Conservation (phyloP, 2,797 vertebrate genomes). For the Etheostoma perlongum region DNA sequence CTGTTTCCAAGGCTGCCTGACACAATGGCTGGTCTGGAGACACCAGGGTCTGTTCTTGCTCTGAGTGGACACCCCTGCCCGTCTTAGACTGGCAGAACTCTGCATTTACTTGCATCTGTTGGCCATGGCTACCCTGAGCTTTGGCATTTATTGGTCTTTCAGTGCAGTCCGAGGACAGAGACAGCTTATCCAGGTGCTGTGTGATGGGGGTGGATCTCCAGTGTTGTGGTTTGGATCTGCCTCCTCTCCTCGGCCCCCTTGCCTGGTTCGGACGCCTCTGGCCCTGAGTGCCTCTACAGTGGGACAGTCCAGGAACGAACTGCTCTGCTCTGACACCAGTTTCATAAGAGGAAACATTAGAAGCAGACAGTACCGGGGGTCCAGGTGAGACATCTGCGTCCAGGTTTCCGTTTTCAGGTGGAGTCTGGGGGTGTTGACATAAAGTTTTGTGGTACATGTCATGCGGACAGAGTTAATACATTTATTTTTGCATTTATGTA, state of each 20-base stretch:
- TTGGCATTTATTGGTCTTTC: conserved; percentile 37
- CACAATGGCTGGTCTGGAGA: conserved; percentile 25
- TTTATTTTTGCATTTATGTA: no score
- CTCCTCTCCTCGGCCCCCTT: conserved; percentile 69
- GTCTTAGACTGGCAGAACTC: conserved; percentile 18
- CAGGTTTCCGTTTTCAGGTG: conserved; percentile 58
- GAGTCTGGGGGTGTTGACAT: conserved; percentile 52
- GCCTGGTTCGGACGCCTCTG: conserved; percentile 62
- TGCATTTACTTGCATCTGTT: conserved; percentile 16
- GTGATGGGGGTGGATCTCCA: conserved; percentile 46
- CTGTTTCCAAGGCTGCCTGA: conserved; percentile 22
- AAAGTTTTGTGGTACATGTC: no score
- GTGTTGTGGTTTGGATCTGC: conserved; percentile 49
- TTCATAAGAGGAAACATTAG: conserved; percentile 23
- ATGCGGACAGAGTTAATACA: no score
- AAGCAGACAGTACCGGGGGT: conserved; percentile 20
- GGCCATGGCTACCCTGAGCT: conserved; percentile 27
- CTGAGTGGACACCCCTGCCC: background rate
- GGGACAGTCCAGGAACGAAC: conserved; percentile 21
- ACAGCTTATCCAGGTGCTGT: conserved; percentile 71
- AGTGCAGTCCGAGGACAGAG: conserved; percentile 58
- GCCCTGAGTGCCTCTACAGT: conserved; percentile 49
- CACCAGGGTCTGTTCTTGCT: background rate
- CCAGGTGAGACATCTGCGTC: conserved; percentile 26
- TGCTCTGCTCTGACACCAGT: conserved; percentile 24